phyloP scores from a whole-genome alignment of 2,888 invertebrate genomes.

The Galeruca laticollis region DNA sequence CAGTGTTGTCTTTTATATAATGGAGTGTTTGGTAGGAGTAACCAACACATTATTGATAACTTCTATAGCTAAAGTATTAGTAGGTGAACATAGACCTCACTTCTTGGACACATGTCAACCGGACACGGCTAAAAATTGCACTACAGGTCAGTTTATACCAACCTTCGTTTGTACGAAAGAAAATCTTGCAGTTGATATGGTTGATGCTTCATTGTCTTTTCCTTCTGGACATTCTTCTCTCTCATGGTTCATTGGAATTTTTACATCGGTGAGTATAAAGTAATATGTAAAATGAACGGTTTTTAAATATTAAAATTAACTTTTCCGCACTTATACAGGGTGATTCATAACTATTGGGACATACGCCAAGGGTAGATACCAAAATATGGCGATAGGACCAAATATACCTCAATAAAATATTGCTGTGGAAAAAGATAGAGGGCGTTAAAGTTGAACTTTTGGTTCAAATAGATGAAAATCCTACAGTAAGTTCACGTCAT shows the following conservation, averaged over 20 bases:
- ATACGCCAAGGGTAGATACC: no score
- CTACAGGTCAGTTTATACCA: constrained; percentile 72
- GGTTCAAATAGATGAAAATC: no score
- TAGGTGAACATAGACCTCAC: constrained; percentile 75
- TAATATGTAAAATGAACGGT: no score
- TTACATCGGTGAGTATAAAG: constrained; percentile 51
- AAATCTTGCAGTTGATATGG: constrained; percentile 69
- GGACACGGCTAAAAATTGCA: constrained; percentile 74
- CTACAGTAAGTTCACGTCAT: no score
- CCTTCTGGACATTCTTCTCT: constrained; percentile 84
- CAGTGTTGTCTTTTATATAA: constrained; percentile 65
- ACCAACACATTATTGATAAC: constrained; percentile 73
- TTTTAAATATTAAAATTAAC: no score
- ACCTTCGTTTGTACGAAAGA: constrained; percentile 76
- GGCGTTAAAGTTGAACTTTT: no score
- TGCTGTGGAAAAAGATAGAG: no score
- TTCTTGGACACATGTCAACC: constrained; percentile 81
- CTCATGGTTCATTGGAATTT: constrained; percentile 76
- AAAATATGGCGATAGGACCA: no score
- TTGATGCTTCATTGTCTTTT: constrained; percentile 78
- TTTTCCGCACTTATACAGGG: no score
- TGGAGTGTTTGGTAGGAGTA: constrained; percentile 74
- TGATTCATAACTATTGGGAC: no score
- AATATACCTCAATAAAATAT: no score
- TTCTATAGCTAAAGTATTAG: constrained; percentile 75